These are phyloP conservation scores for Notospermus geniculatus DNA, from an alignment of 1,140 invertebrate species.

Conservation along the genomic window DNA sequence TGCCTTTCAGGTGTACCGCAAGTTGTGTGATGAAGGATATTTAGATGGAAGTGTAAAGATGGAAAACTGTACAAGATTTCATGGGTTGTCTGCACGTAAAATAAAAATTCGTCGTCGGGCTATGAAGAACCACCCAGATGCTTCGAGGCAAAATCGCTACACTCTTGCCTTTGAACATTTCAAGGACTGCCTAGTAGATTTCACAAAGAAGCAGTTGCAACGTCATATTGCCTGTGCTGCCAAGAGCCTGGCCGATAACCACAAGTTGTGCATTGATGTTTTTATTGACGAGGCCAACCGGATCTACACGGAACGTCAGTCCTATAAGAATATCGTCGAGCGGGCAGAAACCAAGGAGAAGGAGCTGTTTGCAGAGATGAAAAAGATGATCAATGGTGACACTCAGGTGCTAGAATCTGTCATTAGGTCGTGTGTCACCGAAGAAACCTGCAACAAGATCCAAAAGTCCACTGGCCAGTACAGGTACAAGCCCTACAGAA, in stretches of 20 bases:
- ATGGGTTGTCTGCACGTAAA: conserved; percentile 1
- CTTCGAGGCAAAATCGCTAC: not conserved
- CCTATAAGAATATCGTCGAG: conserved; percentile 2
- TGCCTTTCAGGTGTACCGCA: too few species aligned
- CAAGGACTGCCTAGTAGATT: not conserved
- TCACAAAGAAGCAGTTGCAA: conserved; percentile 1
- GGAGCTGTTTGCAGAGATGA: not conserved
- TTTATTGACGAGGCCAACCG: not conserved
- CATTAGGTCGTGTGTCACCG: not conserved
- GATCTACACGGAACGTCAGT: not conserved
- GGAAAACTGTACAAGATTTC: not conserved
- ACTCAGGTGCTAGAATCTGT: not conserved
- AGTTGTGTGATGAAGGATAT: too few species aligned
- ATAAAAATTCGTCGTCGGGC: not conserved
- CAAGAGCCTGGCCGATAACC: not conserved
- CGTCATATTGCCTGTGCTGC: not conserved
- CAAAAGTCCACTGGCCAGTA: not conserved
- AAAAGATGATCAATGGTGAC: not conserved
- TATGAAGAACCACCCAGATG: not conserved
- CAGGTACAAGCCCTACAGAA: not conserved
- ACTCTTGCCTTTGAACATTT: not conserved
- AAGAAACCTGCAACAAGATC: not conserved
- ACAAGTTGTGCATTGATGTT: not conserved
- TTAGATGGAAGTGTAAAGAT: not conserved
- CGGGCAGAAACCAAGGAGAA: not conserved